Evolutionary conservation across 2,113 vertebrate genomes (phyloP).

Genomic region (cattle (Bos taurus)): ARS-UCD2.0 NC_037340.1:71587501-71588000

Average conservation of each 20-base stretch:
- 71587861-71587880: background rate
- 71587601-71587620: background rate
- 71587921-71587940: background rate
- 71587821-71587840: background rate
- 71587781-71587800: background rate
- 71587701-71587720: background rate
- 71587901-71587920: background rate
- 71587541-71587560: background rate
- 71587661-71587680: background rate
- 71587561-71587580: background rate
- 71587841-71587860: background rate
- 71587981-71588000: background rate
- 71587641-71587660: background rate
- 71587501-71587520: background rate
- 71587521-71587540: background rate
- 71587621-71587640: background rate
- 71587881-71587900: background rate
- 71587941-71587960: background rate
- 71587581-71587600: background rate
- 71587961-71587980: background rate
- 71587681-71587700: background rate
- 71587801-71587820: background rate
- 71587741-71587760: background rate
- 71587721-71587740: background rate
- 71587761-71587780: background rate